Evolutionary conservation across 2,797 vertebrate species (phyloP).

Genomic region (Percopsis omiscomaycus): DNA sequence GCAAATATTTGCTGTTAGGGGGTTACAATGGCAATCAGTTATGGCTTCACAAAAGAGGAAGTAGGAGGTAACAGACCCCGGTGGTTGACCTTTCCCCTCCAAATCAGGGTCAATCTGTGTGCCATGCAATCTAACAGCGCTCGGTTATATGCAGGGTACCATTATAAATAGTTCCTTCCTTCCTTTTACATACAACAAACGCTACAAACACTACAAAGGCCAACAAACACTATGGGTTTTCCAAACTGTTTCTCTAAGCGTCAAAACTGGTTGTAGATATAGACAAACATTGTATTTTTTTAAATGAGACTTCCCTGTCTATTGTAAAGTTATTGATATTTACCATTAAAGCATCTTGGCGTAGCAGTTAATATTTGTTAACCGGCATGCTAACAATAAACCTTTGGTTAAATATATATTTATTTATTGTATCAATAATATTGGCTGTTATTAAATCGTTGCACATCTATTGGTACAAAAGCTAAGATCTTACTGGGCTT

Average conservation of each 20-base stretch:
- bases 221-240: too few species aligned
- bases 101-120: neutral
- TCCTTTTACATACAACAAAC: neutral
- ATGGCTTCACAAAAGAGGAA: constrained; percentile 11
- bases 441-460: neutral
- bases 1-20: constrained; percentile 49
- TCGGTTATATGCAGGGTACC: too few species aligned
- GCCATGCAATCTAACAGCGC: too few species aligned
- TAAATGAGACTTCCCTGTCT: neutral
- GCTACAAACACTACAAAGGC: too few species aligned
- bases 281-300: neutral
- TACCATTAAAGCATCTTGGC: too few species aligned
- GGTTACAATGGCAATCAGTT: constrained; percentile 29
- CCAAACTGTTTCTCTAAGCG: too few species aligned
- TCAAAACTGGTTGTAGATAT: too few species aligned
- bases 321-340: too few species aligned
- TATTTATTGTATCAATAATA: neutral
- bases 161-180: too few species aligned
- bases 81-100: neutral
- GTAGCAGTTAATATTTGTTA: too few species aligned
- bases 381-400: too few species aligned
- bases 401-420: too few species aligned
- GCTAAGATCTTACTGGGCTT: constrained; percentile 26
- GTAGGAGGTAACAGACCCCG: constrained; percentile 36
- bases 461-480: neutral